Evolutionary conservation across 2,797 vertebrate species (phyloP), one percentile per base, ranked within the genome.

Genomic region (Onychomys arenicola): DNA sequence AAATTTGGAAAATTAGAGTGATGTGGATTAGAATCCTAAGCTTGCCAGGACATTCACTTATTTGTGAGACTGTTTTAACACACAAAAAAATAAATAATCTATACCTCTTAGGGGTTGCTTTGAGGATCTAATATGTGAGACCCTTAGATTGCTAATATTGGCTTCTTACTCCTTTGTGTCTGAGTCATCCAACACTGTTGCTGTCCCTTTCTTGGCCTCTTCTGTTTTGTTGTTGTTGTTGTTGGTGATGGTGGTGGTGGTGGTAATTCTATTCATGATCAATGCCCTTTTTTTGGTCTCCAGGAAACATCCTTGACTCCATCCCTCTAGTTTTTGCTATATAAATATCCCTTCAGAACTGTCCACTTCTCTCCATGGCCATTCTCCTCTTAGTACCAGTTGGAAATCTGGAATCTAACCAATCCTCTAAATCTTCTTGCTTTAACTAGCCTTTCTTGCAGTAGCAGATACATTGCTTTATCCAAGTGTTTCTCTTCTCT

Each of bases 1-100:
- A 95, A 49, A 93, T 90, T 90, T 94, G 32, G 43, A 87, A 91
- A 87, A 91, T 85, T 77, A 43, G 19, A 76, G 6, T 83, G 49
- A 73, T 7, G 59, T 76, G 12, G 43, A 43, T 75, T 94, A 84
- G 32, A 95, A 95, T 82, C 27, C 61, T 80, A 19, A 87, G 34
- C 89, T 93, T 81, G 17, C 10, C 6, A 69, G 52, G 46, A 95
- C 1, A 69, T n/a, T 12, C 55, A 69, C 59, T 29, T 83, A 94
- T 78, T 65, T 94, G 37, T 46, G 12, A 90, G 46, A 25, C 34
- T 80, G 37, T 90, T 96, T 67, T 78, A 59, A 93, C 77, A 95
- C 77, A 95, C 13, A 25, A 90, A 92, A 57, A 59, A 52, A 0
- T 29, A 92, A 91, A 77, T 80, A 82, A 85, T 69, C 59, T 7